Evolutionary conservation across 1,140 invertebrate genomes (phyloP), one percentile per base, ranked within the genome.

Genomic region (Reticulitermes speratus): DNA sequence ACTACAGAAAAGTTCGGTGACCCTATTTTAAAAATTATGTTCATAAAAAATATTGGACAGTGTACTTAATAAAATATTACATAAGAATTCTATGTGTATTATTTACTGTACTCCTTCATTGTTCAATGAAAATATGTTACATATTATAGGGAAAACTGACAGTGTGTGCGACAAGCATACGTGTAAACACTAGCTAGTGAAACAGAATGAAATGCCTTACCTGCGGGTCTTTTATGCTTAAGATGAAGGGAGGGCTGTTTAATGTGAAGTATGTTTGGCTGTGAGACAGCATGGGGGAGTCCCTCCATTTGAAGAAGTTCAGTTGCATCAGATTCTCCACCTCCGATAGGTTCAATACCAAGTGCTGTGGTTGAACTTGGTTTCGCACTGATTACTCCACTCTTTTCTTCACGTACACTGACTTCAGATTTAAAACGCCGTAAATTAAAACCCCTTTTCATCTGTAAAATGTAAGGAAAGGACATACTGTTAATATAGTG

Each of bases 361-460:
- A 91, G 89, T 25, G 87, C 89, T 8, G 88, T 85, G 12, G 90
- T 89, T 12, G 88, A 85, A 19, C 90, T 89, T 16, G 87, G 87
- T 38, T 91, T 90, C 84, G 84, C 86, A 44, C 7, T 86, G 21
- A 86, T 87, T 69, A 84, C 86, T 8, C 84, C 48, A n/a, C 86
- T 48, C 44, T 69, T 84, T 32, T 83, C 86, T 19, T 91, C 91
- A 83, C 91, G 89, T 52, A 92, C 91, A 86, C 90, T 91, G 0
- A 91, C 91, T 88, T 92, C 91, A 5, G 91, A 92, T 21, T 91
- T 90, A 87, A 91, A 92, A 88, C 91, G 89, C 69, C 91, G 88
- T 55, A 92, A 88, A 86, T 90, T 90, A 82, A 92, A 88, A 48
- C 91, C 90, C 81, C 90, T 89, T 87, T 91, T 91, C 85, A 92